phyloP scores from a whole-genome alignment of 2,797 vertebrate genomes.

The Peromyscus eremicus region DNA sequence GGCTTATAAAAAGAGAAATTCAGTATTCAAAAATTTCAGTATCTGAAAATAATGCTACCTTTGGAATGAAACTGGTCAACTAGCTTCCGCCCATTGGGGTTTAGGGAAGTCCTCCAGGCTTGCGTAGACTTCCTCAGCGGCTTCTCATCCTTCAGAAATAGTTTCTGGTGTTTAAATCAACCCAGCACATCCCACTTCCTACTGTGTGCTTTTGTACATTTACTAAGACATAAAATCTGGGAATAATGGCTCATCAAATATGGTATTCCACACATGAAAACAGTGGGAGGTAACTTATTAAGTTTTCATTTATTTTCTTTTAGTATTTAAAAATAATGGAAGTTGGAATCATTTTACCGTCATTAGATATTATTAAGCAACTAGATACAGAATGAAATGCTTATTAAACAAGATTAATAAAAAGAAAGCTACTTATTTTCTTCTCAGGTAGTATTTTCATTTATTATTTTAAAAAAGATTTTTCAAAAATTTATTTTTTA shows the following conservation, averaged over 20 bases:
- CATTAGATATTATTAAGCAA: constrained; percentile 6
- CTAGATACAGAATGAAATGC: neutral
- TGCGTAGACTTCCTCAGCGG: neutral
- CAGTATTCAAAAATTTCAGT: neutral
- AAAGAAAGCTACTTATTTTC: neutral
- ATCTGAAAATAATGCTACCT: neutral
- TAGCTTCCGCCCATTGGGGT: neutral
- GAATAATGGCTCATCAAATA: constrained; percentile 7
- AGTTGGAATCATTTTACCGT: neutral
- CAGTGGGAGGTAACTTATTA: neutral
- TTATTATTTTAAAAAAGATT: neutral
- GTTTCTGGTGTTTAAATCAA: neutral
- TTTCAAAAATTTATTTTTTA: neutral
- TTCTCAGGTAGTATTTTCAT: neutral
- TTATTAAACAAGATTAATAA: neutral
- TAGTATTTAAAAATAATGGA: constrained; percentile 19
- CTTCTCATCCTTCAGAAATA: constrained; percentile 27
- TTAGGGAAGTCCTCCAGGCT: neutral
- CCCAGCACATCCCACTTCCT: neutral
- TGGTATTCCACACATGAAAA: neutral
- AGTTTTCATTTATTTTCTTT: constrained; percentile 20
- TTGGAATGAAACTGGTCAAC: neutral
- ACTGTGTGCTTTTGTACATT: neutral
- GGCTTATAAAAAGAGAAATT: neutral
- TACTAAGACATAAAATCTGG: neutral